Conservation (phyloP, 2,888 invertebrate genomes). For the Pocota personata region DNA sequence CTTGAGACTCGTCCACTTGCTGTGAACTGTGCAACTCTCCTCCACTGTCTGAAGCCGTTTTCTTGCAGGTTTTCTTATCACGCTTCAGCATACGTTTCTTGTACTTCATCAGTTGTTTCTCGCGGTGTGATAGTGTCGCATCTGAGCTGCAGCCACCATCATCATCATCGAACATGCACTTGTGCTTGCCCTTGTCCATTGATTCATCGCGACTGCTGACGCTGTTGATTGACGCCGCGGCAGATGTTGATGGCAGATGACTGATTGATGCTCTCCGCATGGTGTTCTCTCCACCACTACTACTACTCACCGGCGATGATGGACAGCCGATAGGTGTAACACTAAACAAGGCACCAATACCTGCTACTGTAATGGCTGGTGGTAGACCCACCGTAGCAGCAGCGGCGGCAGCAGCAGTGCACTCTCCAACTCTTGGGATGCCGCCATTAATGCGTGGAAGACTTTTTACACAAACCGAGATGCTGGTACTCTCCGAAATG, state of each 20-base stretch:
- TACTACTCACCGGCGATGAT: conserved; percentile 29
- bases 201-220: conserved; percentile 58
- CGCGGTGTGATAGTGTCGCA: conserved; percentile 79
- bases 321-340: conserved; percentile 37
- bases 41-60: conserved; percentile 48
- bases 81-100: conserved; percentile 82
- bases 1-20: conserved; percentile 31
- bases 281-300: conserved; percentile 18
- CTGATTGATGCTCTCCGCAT: conserved; percentile 46
- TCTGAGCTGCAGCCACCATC: conserved; percentile 68
- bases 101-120: conserved; percentile 82
- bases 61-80: conserved; percentile 79
- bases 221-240: conserved; percentile 55
- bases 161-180: conserved; percentile 74
- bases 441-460: conserved; percentile 89
- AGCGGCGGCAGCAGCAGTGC: conserved; percentile 9
- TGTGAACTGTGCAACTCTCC: conserved; percentile 8
- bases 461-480: conserved; percentile 85
- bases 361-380: conserved; percentile 53
- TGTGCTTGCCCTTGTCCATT: conserved; percentile 62
- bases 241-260: conserved; percentile 66
- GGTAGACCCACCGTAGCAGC: conserved; percentile 35
- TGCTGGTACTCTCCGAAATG: conserved; percentile 80
- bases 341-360: conserved; percentile 67
- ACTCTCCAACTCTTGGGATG: conserved; percentile 84